Base-by-base conservation (phyloP, 2,797 vertebrate species). In the Gymnodraco acuticeps region DNA sequence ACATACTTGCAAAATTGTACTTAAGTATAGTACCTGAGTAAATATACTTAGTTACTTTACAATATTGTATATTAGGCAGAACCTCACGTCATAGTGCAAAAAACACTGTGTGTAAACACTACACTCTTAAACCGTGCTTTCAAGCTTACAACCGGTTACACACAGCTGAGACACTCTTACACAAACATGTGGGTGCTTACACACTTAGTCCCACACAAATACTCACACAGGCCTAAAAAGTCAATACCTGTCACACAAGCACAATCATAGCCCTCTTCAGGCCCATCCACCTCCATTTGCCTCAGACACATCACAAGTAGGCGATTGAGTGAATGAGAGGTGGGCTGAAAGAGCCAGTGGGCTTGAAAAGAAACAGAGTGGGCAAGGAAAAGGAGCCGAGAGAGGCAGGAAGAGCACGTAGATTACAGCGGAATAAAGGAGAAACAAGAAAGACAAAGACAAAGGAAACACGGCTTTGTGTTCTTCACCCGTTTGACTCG, bases 331-430 rank as follows among this genome's bases (percentile, higher is more conserved):
- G 74, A 73, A 55, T 61, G 42, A 82, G 72, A 75, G 82, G 87
- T 79, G 81, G 88, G 76, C 72, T 76, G 70, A 79, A 64, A 69
- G 70, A 89, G 80, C 81, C 72, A 70, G 86, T 78, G 82, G 83
- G 82, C 78, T 83, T 78, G 23, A 76, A 77, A 78, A 80, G 69
- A 81, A 72, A 70, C 1, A 51, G 55, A 68, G 61, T 5, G 33
- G 33, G 52, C 33, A 73, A 52, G 64, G 50, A 15, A 60, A 75
- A 67, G 5, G 31, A 55, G 20, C n/a, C 42, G 38, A 65, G 54
- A 64, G 41, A 60, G 33, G 33, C 27, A 75, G 48, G 47, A 17
- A 46, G 52, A 59, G 59, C 9, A 8, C 17, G 51, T 38, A 58
- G 54, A 81, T 62, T 48, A 77, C 19, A 75, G 50, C 10, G 70